Evolutionary conservation across 2,113 vertebrate genomes (phyloP).

Genomic region (Phoxinus phoxinus): DNA sequence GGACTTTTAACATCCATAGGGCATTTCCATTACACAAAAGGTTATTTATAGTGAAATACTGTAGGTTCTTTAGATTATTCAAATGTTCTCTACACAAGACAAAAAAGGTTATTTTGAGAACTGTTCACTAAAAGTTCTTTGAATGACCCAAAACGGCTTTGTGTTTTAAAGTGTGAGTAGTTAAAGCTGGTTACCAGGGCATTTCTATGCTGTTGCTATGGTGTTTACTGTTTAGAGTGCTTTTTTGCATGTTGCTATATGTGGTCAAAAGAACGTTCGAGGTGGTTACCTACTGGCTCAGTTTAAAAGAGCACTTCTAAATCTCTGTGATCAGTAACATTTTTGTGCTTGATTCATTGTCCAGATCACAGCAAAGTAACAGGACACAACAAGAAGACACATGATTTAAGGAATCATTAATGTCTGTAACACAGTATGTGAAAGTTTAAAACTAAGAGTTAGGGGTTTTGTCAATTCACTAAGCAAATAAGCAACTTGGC

Average conservation of each 20-base stretch:
- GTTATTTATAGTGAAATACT: neutral
- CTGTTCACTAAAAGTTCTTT: neutral
- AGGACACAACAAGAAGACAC: no score
- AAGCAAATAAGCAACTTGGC: neutral
- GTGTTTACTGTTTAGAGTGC: no score
- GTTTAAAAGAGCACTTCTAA: no score
- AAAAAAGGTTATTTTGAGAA: neutral
- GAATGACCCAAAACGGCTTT: neutral
- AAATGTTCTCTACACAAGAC: neutral
- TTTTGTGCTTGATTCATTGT: no score
- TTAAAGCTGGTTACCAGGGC: no score
- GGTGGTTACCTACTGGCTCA: no score
- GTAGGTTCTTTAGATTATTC: neutral
- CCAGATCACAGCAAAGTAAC: neutral
- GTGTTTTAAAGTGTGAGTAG: no score
- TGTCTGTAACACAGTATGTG: neutral
- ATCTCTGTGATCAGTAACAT: no score
- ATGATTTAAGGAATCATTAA: neutral
- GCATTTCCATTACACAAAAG: neutral
- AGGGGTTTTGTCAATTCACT: neutral
- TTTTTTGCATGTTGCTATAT: no score
- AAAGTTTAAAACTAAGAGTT: neutral
- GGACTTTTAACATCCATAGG: neutral
- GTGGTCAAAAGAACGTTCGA: no score
- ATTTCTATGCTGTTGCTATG: no score